Percentiles rank a stretch among this genome's conserved stretches.
phyloP scores from a whole-genome alignment of 1,140 invertebrate genomes.

The Drosophila athabasca region DNA sequence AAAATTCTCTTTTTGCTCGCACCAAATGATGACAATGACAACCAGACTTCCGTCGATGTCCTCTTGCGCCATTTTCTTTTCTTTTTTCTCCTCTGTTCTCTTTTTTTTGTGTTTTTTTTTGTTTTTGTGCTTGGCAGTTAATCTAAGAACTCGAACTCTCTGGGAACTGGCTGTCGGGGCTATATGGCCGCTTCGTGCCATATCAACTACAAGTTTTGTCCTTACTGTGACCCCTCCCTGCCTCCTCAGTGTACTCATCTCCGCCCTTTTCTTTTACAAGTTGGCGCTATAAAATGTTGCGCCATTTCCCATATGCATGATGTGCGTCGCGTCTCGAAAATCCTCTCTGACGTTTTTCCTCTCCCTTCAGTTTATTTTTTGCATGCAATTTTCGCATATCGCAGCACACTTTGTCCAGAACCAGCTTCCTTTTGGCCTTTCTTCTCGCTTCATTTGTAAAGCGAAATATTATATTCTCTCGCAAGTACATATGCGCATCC shows the following conservation, averaged over 20 bases:
- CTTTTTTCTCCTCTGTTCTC: constrained; percentile 2
- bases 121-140: constrained; percentile 53
- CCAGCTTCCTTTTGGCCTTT: background rate
- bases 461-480: constrained; percentile 25
- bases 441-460: constrained; percentile 26
- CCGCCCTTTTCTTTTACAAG: constrained; percentile 47
- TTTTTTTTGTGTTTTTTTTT: constrained; percentile 8
- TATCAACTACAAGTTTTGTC: constrained; percentile 64
- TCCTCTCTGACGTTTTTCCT: background rate
- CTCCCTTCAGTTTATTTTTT: constrained; percentile 61
- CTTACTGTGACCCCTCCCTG: constrained; percentile 11
- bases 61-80: constrained; percentile 60
- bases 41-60: constrained; percentile 62
- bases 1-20: constrained; percentile 42
- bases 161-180: constrained; percentile 6
- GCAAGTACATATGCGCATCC: constrained; percentile 36
- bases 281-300: constrained; percentile 52
- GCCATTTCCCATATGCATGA: constrained; percentile 37
- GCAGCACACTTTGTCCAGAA: background rate
- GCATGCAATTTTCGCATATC: constrained; percentile 62
- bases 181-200: constrained; percentile 63
- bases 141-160: constrained; percentile 59
- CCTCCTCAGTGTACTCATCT: background rate
- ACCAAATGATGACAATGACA: constrained; percentile 53
- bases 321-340: constrained; percentile 9